Conservation (phyloP, 2,888 invertebrate genomes). For the Platynereis dumerilii region DNA sequence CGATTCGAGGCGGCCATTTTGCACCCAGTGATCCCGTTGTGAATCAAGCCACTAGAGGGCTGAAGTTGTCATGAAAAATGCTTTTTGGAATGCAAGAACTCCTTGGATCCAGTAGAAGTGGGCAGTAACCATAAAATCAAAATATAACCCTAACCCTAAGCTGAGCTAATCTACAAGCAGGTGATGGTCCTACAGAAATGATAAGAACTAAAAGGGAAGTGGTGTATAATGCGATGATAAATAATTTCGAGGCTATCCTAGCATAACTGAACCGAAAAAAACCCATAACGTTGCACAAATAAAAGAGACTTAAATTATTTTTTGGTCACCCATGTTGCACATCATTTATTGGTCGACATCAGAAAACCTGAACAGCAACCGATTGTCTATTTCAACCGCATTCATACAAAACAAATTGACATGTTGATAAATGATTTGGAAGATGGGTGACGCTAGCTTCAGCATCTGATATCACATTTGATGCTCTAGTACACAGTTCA, state of each 20-base stretch:
- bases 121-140: not conserved
- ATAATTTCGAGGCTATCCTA: too few species aligned
- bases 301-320: too few species aligned
- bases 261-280: too few species aligned
- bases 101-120: conserved; percentile 1
- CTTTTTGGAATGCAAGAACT: conserved; percentile 2
- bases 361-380: too few species aligned
- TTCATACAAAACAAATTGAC: conserved; percentile 1
- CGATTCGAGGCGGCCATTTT: not conserved
- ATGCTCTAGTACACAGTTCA: too few species aligned
- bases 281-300: too few species aligned
- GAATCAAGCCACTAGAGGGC: too few species aligned
- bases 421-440: not conserved
- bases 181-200: too few species aligned
- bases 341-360: not conserved
- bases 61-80: not conserved
- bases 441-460: not conserved
- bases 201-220: too few species aligned
- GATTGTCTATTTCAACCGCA: not conserved
- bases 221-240: too few species aligned
- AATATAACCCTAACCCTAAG: not conserved
- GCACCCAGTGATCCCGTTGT: not conserved
- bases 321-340: conserved; percentile 6
- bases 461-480: conserved; percentile 6
- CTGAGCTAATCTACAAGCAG: not conserved